Evolutionary conservation across 2,888 invertebrate species (phyloP), one percentile per base, ranked within the genome.

Genomic region (Amphipoea oculea): DNA sequence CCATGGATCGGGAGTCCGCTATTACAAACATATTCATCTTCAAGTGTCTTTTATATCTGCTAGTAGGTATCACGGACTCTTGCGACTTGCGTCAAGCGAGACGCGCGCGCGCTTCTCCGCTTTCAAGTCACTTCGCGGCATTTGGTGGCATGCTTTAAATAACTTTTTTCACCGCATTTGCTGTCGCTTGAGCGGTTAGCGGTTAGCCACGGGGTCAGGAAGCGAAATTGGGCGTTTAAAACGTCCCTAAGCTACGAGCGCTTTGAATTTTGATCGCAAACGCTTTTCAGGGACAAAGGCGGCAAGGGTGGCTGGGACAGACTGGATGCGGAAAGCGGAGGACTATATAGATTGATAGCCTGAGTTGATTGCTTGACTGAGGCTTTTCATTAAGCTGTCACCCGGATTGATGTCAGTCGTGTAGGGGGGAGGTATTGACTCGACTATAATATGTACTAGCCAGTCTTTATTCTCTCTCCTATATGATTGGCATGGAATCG

Each of bases 401-500:
- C 40, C 65, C 2, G 12, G 40, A 40, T 23, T 40, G 4, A 40
- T 40, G 65, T 65, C 40, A 65, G 65, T 65, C 5, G 23, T 65
- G 2, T 65, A 11, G 65, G 65, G 40, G 63, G 40, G 40, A 65
- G 23, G 0, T 40, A 40, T 40, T 1, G 65, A 65, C 40, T 23
- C 23, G 65, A 23, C 65, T 65, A 11, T 40, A 40, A 11, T 65
- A 65, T 36, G 36, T 23, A 65, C 65, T 65, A 65, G 65, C 11
- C 65, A 65, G 65, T 65, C 65, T 65, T 65, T 23, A 14, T 40
- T 65, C 40, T 65, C 65, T 65, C 65, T 65, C 65, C 65, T 65
- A 12, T 40, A 65, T 12, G 23, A 40, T 40, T 40, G 23, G 2
- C 23, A 65, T 65, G 23, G 40, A 5, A 40, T 23, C 65, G 5